These are phyloP conservation scores for Notarius quadriscutis DNA, from an alignment of 2,113 vertebrate species.

Conservation along the genomic window DNA sequence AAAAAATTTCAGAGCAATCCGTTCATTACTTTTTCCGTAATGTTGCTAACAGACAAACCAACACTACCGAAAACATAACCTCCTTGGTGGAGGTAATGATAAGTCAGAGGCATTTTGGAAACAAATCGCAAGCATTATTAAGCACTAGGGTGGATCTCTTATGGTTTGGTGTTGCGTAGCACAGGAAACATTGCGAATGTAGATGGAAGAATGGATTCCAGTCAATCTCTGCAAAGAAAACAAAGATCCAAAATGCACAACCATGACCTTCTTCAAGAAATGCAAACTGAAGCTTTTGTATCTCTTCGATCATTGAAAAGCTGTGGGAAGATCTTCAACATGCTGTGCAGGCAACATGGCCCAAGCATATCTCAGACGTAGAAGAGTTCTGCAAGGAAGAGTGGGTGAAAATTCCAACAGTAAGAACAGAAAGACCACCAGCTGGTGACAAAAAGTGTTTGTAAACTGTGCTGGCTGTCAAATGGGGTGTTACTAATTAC, in stretches of 20 bases:
- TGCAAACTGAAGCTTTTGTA: background rate
- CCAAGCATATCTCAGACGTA: background rate
- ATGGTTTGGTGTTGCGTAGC: background rate
- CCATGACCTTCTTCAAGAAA: background rate
- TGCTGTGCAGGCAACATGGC: background rate
- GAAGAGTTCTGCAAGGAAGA: background rate
- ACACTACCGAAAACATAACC: no score
- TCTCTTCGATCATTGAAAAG: background rate
- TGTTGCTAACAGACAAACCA: no score
- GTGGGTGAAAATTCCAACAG: background rate
- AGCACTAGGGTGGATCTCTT: background rate
- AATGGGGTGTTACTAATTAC: no score
- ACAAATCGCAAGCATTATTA: background rate
- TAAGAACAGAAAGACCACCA: background rate
- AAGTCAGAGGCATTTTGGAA: background rate
- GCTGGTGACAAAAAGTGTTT: no score
- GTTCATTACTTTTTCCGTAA: no score
- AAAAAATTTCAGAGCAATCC: no score
- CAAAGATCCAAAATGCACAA: background rate
- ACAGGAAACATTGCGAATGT: background rate
- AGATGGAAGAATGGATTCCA: background rate
- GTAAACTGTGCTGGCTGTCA: background rate
- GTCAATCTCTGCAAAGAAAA: background rate
- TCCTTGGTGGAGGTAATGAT: no score
- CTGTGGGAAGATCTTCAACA: background rate